Base-by-base conservation (phyloP, 2,888 invertebrate species). In the Orthonevra nobilis region DNA sequence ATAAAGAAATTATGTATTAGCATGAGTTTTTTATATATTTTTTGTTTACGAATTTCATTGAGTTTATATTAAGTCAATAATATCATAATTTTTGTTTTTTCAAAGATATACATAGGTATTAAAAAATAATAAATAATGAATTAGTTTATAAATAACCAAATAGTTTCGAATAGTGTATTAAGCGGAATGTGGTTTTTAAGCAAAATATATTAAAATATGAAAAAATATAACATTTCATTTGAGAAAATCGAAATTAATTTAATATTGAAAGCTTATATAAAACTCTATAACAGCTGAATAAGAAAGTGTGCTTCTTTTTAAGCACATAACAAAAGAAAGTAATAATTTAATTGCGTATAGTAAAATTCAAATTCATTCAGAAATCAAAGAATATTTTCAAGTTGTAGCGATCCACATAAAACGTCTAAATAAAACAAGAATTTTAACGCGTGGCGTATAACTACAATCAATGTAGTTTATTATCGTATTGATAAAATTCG, bases 331-430 rank as follows among this genome's bases (percentile, higher is more conserved):
- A 68, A 48, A 61, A 44, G 17, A 44, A 52, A 48, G 44, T 40
- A 50, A 75, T 75, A 63, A 69, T 56, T 73, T 42, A n/a, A 56
- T 63, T 64, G 38, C n/a, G n/a, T n/a, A n/a, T n/a, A n/a, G n/a
- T n/a, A n/a, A n/a, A 70, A 38, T 23, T 44, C 36, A 75, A 61
- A 40, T 70, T 42, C 56, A 70, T 42, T 4, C 23, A 50, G 44
- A 40, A 36, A 56, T 26, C 28, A 54, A 32, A 17, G 12, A 19
- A 40, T 10, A 38, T 12, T 3, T 48, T 17, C 34, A 32, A 20
- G 54, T 23, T 38, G 54, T 30, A 68, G 19, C 38, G 42, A 48
- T 40, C 28, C 28, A 44, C 15, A 20, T 42, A 38, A 26, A 15
- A 63, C 36, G 28, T 36, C 30, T 50, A 26, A 56, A 44, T 30